phyloP scores from a whole-genome alignment of 2,113 vertebrate species.

The Ranitomeya imitator region DNA sequence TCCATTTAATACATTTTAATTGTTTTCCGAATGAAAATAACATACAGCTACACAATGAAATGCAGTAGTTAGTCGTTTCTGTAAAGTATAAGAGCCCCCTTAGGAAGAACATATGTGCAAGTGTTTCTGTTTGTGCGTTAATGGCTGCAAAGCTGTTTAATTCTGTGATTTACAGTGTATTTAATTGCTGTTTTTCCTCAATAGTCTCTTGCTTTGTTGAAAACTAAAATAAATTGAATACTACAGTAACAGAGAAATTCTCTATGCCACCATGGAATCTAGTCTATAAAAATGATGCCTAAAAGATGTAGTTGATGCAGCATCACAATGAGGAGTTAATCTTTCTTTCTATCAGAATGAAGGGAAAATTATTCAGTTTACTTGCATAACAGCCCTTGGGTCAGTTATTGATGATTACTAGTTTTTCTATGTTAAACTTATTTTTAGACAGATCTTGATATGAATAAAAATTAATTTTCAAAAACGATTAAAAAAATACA shows the following conservation, averaged over 20 bases:
- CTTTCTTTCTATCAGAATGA: too few species aligned
- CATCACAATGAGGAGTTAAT: too few species aligned
- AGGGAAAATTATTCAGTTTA: too few species aligned
- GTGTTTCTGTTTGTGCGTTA: constrained; percentile 42
- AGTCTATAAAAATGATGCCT: background rate
- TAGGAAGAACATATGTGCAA: constrained; percentile 56
- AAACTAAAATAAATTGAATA: background rate
- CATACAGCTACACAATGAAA: constrained; percentile 18
- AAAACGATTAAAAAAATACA: too few species aligned
- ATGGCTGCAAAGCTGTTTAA: constrained; percentile 52
- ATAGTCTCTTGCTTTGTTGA: background rate
- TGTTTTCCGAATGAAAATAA: constrained; percentile 16
- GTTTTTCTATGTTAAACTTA: too few species aligned
- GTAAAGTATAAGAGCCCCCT: constrained; percentile 42
- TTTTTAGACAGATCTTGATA: too few species aligned
- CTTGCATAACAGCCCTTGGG: too few species aligned
- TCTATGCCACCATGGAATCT: background rate
- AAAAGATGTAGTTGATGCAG: background rate
- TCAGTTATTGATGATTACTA: too few species aligned
- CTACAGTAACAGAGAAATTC: constrained; percentile 3
- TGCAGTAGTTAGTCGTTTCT: constrained; percentile 18
- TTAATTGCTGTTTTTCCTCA: constrained; percentile 50
- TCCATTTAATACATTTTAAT: background rate
- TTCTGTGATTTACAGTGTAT: constrained; percentile 51
- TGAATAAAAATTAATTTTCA: too few species aligned